Evolutionary conservation across 1,140 invertebrate genomes (phyloP), one percentile per base, ranked within the genome.

Genomic region (Drosophila orena): DNA sequence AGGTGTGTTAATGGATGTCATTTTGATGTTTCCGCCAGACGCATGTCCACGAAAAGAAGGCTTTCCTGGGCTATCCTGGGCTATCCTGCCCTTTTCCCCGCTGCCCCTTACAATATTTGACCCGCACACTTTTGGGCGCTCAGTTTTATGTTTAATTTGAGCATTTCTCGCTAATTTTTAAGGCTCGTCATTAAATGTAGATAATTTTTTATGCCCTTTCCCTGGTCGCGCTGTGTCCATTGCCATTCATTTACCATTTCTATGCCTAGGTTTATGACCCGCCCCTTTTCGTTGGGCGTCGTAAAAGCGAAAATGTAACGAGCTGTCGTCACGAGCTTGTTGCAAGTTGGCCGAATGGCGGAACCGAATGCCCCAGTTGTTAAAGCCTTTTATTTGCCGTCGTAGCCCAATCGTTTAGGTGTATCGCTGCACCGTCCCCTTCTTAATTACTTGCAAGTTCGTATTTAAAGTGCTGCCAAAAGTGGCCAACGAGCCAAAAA

Each of bases 1-100:
- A 91, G 90, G 90, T 88, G 90, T 91, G 90, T 89, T 91, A 91
- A 91, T 91, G 90, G 90, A 91, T 91, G 90, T 91, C 90, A 91
- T 91, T 91, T 91, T 91, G 89, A 85, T 89, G 89, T 89, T 91
- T 91, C 80, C 89, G 78, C 71, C 77, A 84, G 79, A 75, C 81
- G 65, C 75, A 77, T 70, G 52, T 77, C 73, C 72, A 68, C 55
- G 59, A 68, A 79, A 60, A 52, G 62, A 53, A 69, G 61, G 17
- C 47, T 50, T 17, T 37, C 37, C 52, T 34, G 7, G 47, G 47
- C 47, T 17, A 8, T 37, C 37, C 52, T 34, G 7, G 47, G 47
- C 47, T 17, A 8, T 37, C 10, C 15, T 24, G 14, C 58, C 4
- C 17, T 44, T 30, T 17, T 35, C 10, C 6, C 8, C 8, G 27